Evolutionary conservation across 2,797 vertebrate genomes (phyloP).

Genomic region (Enteromius treurensis): DNA sequence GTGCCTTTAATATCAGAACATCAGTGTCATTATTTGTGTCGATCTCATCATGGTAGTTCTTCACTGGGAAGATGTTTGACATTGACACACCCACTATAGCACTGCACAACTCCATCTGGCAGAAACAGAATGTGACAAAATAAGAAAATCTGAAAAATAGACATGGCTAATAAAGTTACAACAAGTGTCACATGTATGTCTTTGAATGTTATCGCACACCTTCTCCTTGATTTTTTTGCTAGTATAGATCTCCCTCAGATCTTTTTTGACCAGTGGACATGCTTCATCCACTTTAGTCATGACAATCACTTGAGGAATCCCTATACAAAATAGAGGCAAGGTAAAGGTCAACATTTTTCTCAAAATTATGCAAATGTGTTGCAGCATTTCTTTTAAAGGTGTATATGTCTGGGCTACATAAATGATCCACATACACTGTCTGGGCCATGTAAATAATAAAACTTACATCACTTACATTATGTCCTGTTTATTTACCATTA

Average conservation of each 20-base stretch:
- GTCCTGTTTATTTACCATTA: no score
- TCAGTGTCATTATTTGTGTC: constrained; percentile 30
- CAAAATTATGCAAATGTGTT: not conserved
- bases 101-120: constrained; percentile 46
- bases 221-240: constrained; percentile 47
- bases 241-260: not conserved
- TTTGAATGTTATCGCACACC: constrained; percentile 14
- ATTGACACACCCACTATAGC: constrained; percentile 12
- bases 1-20: constrained; percentile 46
- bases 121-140: no score
- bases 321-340: not conserved
- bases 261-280: constrained; percentile 20
- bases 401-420: no score
- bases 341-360: not conserved
- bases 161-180: not conserved
- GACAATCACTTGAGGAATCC: constrained; percentile 3
- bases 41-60: constrained; percentile 49
- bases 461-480: not conserved
- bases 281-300: not conserved
- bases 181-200: not conserved
- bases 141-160: not conserved
- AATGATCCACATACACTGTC: no score
- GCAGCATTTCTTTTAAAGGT: not conserved
- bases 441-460: not conserved
- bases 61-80: constrained; percentile 48